Evolutionary conservation across 1,140 invertebrate species (phyloP).

Genomic region (Stenopsyche tienmushanensis): DNA sequence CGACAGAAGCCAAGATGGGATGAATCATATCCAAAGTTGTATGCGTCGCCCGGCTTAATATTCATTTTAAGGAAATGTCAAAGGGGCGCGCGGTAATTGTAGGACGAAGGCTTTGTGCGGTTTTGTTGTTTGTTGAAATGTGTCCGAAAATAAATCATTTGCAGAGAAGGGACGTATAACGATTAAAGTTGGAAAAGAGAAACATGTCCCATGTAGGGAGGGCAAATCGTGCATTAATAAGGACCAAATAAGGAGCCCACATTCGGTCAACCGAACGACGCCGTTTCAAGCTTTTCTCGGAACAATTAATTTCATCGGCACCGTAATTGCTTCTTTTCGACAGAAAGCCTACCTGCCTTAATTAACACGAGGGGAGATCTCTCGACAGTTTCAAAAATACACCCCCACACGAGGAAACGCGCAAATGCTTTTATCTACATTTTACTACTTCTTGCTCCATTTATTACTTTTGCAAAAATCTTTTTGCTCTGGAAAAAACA

Average conservation of each 20-base stretch:
- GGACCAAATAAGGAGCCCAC: not conserved
- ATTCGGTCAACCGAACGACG: not conserved
- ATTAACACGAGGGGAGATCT: no score
- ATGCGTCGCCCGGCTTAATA: not conserved
- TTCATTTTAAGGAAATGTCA: not conserved
- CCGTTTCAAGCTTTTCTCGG: not conserved
- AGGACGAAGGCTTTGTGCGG: not conserved
- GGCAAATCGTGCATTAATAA: conserved; percentile 30
- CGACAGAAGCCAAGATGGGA: no score
- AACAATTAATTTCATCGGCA: not conserved
- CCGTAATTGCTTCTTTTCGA: not conserved
- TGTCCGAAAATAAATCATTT: conserved; percentile 32
- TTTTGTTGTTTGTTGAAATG: not conserved
- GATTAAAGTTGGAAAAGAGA: conserved; percentile 18
- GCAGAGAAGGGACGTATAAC: conserved; percentile 10
- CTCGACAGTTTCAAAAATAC: no score
- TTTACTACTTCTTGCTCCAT: no score
- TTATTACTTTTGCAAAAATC: no score
- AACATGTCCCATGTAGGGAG: conserved; percentile 23
- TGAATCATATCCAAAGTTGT: no score
- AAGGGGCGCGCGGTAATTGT: no score
- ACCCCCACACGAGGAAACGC: no score
- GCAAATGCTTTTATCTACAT: no score
- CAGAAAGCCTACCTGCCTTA: no score
- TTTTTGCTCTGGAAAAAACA: no score